Base-by-base conservation (phyloP, 2,888 invertebrate genomes). In the Mythimna loreyi region DNA sequence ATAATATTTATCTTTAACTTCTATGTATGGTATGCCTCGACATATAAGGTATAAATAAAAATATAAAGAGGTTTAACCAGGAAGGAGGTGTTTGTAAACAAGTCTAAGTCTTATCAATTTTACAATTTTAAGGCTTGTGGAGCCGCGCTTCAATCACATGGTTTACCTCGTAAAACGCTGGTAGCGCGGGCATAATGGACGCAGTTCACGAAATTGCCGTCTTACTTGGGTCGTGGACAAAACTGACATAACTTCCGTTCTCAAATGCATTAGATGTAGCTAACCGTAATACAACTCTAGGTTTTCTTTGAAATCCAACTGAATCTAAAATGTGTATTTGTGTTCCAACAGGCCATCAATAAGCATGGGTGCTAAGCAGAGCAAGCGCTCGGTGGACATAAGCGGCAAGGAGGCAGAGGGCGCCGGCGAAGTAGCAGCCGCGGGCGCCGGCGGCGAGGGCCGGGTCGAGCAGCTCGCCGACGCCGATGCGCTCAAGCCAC, bases 321-420 rank as follows among this genome's bases (percentile, higher is more conserved):
- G 8, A 55, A 30, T 25, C 8, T 19, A 13, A 53, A 19, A 2
- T 23, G 23, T n/a, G 53, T 3, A 33, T 75, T 68, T 67, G 19
- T 79, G 5, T 67, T 64, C n/a, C n/a, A 61, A 63, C 75, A 91
- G 91, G 87, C 83, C 87, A 89, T 87, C 87, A 96, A 94, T 92
- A 84, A 94, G 87, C 81, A 98, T 98, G 98, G 98, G 98, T 96
- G 98, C 97, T 94, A 97, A 97, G 96, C 98, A 98, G 96, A 98
- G 98, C 95, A 98, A 98, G 95, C 97, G 98, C 96, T 98, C 98
- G 89, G 98, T 98, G 93, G 98, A 98, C 93, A 98, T 98, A 93
- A 98, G 98, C 92, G 97, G 97, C 87, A 97, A 97, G 93, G 95
- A 97, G 96, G 95, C 95, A 62, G 97, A 97, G 85, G 96, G 96